phyloP scores from a whole-genome alignment of 2,113 vertebrate genomes.

The Hepsetus odoe region DNA sequence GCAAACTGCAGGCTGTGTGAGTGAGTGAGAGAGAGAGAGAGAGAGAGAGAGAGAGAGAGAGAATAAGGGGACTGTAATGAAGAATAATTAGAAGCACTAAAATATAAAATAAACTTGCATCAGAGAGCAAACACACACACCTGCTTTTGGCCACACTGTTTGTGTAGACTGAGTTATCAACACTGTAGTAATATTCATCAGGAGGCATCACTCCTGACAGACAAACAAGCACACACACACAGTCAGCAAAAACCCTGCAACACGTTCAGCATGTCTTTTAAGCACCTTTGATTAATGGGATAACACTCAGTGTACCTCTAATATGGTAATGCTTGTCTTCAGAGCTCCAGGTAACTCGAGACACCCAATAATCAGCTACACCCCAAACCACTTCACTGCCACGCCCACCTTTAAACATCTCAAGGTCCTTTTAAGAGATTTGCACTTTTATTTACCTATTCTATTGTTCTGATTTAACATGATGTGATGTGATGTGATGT shows the following conservation, averaged over 20 bases:
- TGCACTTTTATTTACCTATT: too few species aligned
- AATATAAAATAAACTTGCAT: not conserved
- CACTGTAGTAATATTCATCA: conserved; percentile 84
- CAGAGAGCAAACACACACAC: conserved; percentile 60
- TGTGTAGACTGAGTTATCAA: conserved; percentile 92
- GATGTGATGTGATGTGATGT: too few species aligned
- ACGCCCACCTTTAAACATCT: conserved; percentile 80
- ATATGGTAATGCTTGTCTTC: conserved; percentile 84
- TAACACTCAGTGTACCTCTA: conserved; percentile 70
- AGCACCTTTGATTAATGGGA: not conserved
- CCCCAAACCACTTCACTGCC: conserved; percentile 86
- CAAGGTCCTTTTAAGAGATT: conserved; percentile 78
- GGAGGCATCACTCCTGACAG: conserved; percentile 91
- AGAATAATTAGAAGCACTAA: not conserved
- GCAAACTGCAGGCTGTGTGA: conserved; percentile 85
- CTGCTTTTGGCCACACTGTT: conserved; percentile 85
- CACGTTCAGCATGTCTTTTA: not conserved
- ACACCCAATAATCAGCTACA: conserved; percentile 92
- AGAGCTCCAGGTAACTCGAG: conserved; percentile 83
- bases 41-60: too few species aligned
- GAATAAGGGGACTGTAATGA: too few species aligned
- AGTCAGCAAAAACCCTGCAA: conserved; percentile 24
- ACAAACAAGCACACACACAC: conserved; percentile 15
- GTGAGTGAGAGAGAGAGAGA: not conserved
- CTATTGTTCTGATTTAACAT: too few species aligned